A percentile compares a stretch with the other conserved stretches of the same genome.
Conservation (phyloP, 2,888 invertebrate genomes). For the Macropis europaea region DNA sequence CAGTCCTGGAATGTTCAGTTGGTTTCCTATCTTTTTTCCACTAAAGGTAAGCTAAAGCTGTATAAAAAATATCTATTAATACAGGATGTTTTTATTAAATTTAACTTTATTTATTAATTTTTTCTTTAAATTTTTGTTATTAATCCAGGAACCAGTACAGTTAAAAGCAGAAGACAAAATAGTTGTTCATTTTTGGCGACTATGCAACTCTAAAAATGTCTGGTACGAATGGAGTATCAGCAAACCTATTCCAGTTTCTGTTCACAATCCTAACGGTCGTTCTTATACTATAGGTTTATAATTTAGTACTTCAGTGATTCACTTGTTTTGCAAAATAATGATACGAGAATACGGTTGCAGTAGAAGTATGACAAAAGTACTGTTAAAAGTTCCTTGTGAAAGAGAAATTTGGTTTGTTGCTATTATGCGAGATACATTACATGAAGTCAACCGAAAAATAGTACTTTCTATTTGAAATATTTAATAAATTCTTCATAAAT, state of each 20-base stretch:
- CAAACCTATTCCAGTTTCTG: conserved; percentile 82
- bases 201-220: conserved; percentile 88
- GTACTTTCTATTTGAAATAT: conserved; percentile 2
- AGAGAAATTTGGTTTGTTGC: background rate
- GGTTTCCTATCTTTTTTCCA: conserved; percentile 99
- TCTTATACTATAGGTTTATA: conserved; percentile 86
- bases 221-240: conserved; percentile 97
- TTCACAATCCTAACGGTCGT: conserved; percentile 88
- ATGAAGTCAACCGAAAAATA: background rate
- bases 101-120: no score
- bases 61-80: background rate
- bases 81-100: conserved; percentile 1
- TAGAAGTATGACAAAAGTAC: background rate
- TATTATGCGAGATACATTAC: background rate
- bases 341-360: conserved; percentile 5
- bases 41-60: conserved; percentile 85
- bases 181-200: conserved; percentile 93
- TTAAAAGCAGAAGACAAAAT: conserved; percentile 87
- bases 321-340: background rate
- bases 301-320: conserved; percentile 36
- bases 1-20: conserved; percentile 96
- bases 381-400: background rate
- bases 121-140: no score
- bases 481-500: background rate
- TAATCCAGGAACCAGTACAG: conserved; percentile 86